Percentiles rank a stretch among this genome's conserved stretches.
Evolutionary conservation across 2,888 invertebrate genomes (phyloP).

Genomic region (Meta bourneti): DNA sequence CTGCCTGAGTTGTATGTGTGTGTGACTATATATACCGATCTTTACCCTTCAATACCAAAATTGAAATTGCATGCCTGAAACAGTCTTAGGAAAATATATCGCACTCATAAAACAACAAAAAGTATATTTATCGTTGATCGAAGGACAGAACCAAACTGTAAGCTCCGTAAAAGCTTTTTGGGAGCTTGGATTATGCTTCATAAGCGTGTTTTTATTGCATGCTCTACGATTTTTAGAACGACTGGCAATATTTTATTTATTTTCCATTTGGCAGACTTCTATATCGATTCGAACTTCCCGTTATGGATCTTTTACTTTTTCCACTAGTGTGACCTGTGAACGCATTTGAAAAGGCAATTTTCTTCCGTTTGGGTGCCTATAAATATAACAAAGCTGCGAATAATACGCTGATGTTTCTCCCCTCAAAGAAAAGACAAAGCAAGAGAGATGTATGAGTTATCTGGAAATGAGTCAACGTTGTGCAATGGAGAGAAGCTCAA

Average conservation of each 20-base stretch:
- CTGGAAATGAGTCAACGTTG: background rate
- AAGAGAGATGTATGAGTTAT: background rate
- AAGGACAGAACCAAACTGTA: background rate
- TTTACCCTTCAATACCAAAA: background rate
- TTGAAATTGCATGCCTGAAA: background rate
- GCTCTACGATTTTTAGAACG: conserved; percentile 21
- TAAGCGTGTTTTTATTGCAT: conserved; percentile 26
- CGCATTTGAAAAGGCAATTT: background rate
- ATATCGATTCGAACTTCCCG: background rate
- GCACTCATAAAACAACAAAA: background rate
- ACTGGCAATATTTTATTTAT: background rate
- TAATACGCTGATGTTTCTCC: background rate
- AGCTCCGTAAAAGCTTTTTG: background rate
- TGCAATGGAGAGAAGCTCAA: background rate
- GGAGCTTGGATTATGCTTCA: conserved; percentile 9
- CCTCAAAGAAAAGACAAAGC: background rate
- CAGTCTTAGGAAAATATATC: background rate
- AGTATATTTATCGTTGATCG: background rate
- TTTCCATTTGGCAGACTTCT: background rate
- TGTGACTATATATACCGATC: background rate
- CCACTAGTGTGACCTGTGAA: background rate
- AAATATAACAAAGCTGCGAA: background rate
- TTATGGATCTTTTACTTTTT: background rate
- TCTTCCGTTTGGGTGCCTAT: background rate
- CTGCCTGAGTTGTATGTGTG: background rate